These are phyloP conservation scores for Cyanoramphus novaezelandiae DNA, from an alignment of 2,113 vertebrate species.

Conservation along the genomic window DNA sequence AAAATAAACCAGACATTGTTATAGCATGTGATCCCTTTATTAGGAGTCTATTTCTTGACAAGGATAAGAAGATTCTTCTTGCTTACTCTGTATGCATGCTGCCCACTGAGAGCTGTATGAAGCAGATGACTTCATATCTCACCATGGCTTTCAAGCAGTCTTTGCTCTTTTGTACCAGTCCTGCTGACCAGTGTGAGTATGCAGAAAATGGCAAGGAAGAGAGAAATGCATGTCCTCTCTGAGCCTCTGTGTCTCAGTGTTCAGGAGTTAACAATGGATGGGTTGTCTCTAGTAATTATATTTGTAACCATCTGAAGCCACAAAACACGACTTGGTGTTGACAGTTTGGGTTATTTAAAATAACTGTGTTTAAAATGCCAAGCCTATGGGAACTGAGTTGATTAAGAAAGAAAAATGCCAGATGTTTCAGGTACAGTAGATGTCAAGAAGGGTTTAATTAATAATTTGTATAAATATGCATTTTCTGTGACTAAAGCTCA, in stretches of 20 bases:
- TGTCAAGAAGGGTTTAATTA: conserved; percentile 44
- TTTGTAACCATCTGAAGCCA: not conserved
- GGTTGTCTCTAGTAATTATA: not conserved
- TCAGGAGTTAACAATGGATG: not conserved
- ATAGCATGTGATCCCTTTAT: not conserved
- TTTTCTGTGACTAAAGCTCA: conserved; percentile 2
- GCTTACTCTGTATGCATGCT: not conserved
- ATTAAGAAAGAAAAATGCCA: conserved; percentile 50
- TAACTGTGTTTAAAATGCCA: conserved; percentile 37
- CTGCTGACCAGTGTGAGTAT: not conserved
- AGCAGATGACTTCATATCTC: not conserved
- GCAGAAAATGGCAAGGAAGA: not conserved
- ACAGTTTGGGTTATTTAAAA: conserved; percentile 32
- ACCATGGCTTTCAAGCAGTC: not conserved
- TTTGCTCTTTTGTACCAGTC: not conserved
- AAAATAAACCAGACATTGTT: not conserved
- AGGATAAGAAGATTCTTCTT: not conserved
- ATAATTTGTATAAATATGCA: conserved; percentile 35
- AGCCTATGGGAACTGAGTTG: not conserved
- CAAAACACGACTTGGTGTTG: not conserved
- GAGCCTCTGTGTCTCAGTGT: not conserved
- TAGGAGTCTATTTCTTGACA: not conserved
- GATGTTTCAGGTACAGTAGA: conserved; percentile 46
- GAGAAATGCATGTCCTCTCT: not conserved
- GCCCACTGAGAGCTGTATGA: not conserved